Conservation (phyloP, 2,113 vertebrate genomes). For the Ceyx cyanopectus region DNA sequence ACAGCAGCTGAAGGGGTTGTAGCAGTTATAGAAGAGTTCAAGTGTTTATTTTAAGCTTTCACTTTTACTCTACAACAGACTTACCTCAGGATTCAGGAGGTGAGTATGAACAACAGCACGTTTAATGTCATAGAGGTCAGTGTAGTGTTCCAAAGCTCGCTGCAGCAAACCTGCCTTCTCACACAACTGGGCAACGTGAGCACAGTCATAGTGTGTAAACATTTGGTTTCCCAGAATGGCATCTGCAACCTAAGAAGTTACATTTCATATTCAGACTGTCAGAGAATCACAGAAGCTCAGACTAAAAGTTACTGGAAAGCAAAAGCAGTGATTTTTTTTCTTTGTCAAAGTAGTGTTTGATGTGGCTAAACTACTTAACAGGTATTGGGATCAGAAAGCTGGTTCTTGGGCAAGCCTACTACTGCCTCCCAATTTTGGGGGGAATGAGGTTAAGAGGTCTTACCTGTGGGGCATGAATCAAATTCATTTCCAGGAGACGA, state of each 20-base stretch:
- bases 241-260: slow-evolving; percentile 87
- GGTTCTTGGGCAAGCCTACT: neutral
- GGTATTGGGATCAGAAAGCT: neutral
- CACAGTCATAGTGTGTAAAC: slow-evolving; percentile 92
- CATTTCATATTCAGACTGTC: neutral
- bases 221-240: slow-evolving; percentile 95
- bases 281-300: slow-evolving; percentile 4
- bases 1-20: neutral
- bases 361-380: rapidly evolving
- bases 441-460: neutral
- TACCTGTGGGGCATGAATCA: slow-evolving; percentile 93
- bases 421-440: neutral
- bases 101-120: slow-evolving; percentile 92
- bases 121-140: slow-evolving; percentile 90
- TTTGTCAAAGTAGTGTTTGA: neutral
- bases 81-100: slow-evolving; percentile 88
- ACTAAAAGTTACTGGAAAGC: neutral
- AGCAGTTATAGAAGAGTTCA: neutral
- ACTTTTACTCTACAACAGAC: neutral
- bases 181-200: slow-evolving; percentile 91
- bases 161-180: slow-evolving; percentile 93
- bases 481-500: slow-evolving; percentile 92
- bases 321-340: neutral
- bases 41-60: neutral
- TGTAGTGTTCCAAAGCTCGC: slow-evolving; percentile 91